phyloP scores from a whole-genome alignment of 2,797 vertebrate species.

The Anisognathus igniventris region DNA sequence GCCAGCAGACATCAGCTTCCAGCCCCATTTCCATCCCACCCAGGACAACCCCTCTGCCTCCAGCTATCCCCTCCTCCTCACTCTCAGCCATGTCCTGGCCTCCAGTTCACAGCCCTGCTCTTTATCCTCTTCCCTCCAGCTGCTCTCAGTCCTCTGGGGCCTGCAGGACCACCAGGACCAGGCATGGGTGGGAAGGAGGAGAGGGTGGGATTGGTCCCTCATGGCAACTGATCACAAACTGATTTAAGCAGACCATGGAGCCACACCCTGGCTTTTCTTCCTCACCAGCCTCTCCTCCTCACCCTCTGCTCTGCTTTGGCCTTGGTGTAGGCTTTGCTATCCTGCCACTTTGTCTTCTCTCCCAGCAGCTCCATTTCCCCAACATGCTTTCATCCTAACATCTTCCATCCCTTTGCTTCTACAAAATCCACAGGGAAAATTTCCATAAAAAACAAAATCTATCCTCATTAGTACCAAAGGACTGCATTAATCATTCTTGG shows the following conservation, averaged over 20 bases:
- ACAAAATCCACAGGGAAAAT: background rate
- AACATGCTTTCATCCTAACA: background rate
- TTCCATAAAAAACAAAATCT: background rate
- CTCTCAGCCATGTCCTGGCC: background rate
- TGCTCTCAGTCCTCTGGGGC: accelerated
- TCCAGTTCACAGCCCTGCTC: background rate
- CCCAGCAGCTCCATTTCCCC: background rate
- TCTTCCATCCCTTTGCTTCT: background rate
- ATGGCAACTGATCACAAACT: background rate
- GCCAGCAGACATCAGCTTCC: background rate
- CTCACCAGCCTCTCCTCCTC: background rate
- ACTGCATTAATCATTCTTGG: background rate
- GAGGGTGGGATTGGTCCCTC: background rate
- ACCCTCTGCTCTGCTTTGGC: background rate
- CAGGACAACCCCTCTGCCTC: background rate
- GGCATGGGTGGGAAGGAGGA: background rate
- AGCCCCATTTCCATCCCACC: background rate
- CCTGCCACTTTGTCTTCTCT: background rate
- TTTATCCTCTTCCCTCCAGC: background rate
- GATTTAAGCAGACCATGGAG: background rate
- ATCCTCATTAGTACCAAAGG: background rate
- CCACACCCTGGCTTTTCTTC: background rate
- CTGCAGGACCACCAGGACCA: background rate
- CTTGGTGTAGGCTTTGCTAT: background rate
- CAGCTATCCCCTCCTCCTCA: background rate